phyloP scores from a whole-genome alignment of 2,888 invertebrate species.

The Hydropsyche betteni region DNA sequence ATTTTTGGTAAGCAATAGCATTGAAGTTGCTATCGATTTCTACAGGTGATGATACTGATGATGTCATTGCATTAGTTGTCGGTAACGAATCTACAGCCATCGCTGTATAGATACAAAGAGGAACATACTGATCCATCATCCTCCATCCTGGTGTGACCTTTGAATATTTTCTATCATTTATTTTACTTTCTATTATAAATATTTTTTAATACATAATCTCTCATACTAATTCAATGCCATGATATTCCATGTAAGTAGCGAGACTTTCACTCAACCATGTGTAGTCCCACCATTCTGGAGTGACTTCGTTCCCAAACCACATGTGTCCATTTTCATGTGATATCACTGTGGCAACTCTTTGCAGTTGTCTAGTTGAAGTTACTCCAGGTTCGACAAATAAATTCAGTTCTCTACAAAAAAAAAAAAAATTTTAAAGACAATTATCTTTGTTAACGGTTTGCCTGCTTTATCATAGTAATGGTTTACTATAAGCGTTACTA shows the following conservation, averaged over 20 bases:
- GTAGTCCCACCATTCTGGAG: constrained; percentile 75
- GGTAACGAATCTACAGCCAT: constrained; percentile 63
- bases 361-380: constrained; percentile 59
- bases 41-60: constrained; percentile 62
- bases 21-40: constrained; percentile 67
- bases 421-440: too few species aligned
- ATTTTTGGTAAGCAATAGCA: constrained; percentile 71
- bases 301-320: constrained; percentile 83
- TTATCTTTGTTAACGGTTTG: too few species aligned
- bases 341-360: constrained; percentile 65
- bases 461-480: too few species aligned
- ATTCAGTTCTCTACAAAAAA: constrained; percentile 62
- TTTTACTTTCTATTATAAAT: constrained; percentile 50
- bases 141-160: constrained; percentile 66
- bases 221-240: constrained; percentile 59
- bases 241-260: constrained; percentile 75
- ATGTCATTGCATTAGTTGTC: constrained; percentile 66
- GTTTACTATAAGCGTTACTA: background rate
- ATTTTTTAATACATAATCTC: background rate
- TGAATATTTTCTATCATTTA: background rate
- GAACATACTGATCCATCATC: constrained; percentile 67
- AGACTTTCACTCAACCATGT: constrained; percentile 81
- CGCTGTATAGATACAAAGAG: constrained; percentile 60
- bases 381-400: constrained; percentile 61
- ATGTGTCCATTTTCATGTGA: constrained; percentile 74